A percentile compares a stretch with the other conserved stretches of the same genome.
These are phyloP conservation scores for Tyrophagus putrescentiae DNA, from an alignment of 1,140 invertebrate genomes.

Conservation along the genomic window DNA sequence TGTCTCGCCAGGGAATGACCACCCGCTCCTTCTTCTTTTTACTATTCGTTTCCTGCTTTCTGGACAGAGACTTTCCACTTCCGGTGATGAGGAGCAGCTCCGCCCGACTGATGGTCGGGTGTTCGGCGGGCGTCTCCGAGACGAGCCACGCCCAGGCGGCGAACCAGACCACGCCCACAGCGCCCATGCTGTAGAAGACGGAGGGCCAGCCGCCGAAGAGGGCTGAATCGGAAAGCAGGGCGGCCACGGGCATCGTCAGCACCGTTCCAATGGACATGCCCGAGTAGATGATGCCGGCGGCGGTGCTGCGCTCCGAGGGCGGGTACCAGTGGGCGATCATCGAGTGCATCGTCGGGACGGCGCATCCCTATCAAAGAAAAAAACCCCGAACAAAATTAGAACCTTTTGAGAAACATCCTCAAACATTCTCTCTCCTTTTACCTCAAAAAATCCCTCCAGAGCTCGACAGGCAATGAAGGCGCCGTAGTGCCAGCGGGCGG, in stretches of 20 bases:
- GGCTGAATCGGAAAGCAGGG: conserved; percentile 35
- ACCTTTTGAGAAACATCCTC: no score
- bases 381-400: no score
- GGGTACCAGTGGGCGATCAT: conserved; percentile 32
- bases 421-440: no score
- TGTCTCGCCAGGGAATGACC: conserved; percentile 61
- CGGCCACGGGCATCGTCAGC: conserved; percentile 27
- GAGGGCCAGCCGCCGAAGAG: conserved; percentile 46
- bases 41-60: conserved; percentile 34
- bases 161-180: conserved; percentile 61
- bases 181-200: conserved; percentile 53
- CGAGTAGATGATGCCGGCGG: conserved; percentile 23
- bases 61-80: no score
- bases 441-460: conserved; percentile 28
- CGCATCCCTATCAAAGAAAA: no score
- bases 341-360: conserved; percentile 32
- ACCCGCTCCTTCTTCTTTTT: no score
- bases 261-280: conserved; percentile 32
- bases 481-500: conserved; percentile 6
- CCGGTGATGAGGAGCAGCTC: conserved; percentile 76
- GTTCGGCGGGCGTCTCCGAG: conserved; percentile 64
- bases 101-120: conserved; percentile 63
- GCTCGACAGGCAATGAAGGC: conserved; percentile 4
- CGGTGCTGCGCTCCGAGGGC: conserved; percentile 20
- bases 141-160: conserved; percentile 65